Conservation (phyloP, 2,888 invertebrate genomes). For the Diaphora mendica region DNA sequence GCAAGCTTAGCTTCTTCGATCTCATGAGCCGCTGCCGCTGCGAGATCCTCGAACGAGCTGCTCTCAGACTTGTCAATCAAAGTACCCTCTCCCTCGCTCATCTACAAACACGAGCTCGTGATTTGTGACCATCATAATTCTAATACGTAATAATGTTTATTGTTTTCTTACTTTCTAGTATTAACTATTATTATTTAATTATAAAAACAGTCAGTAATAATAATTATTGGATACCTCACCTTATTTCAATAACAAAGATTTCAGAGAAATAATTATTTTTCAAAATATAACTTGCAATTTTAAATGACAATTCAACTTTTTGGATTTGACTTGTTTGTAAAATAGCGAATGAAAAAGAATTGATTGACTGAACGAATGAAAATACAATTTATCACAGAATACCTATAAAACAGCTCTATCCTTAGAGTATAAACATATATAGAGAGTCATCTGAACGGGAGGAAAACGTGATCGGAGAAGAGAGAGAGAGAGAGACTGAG, state of each 20-base stretch:
- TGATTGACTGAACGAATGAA: constrained; percentile 20
- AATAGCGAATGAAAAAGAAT: constrained; percentile 24
- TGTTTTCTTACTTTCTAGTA: constrained; percentile 28
- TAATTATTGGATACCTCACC: constrained; percentile 45
- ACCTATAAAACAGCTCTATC: not conserved
- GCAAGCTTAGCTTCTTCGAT: constrained; percentile 82
- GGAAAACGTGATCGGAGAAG: no score
- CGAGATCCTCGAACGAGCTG: constrained; percentile 89
- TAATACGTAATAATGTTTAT: constrained; percentile 68
- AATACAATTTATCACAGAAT: not conserved
- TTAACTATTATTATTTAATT: constrained; percentile 12
- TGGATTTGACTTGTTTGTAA: constrained; percentile 59
- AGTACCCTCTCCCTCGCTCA: constrained; percentile 78
- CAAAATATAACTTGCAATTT: constrained; percentile 50
- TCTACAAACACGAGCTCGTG: constrained; percentile 70
- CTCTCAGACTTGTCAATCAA: constrained; percentile 88
- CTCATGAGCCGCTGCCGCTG: constrained; percentile 86
- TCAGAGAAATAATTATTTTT: constrained; percentile 44
- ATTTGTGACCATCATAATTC: constrained; percentile 54
- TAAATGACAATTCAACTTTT: constrained; percentile 77
- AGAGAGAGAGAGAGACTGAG: no score
- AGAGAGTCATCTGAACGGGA: no score
- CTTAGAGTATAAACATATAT: no score
- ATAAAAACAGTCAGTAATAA: constrained; percentile 11
- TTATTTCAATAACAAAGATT: constrained; percentile 40